Evolutionary conservation across 2,888 invertebrate species (phyloP), one percentile per base, ranked within the genome.

Genomic region (Acheta domesticus): DNA sequence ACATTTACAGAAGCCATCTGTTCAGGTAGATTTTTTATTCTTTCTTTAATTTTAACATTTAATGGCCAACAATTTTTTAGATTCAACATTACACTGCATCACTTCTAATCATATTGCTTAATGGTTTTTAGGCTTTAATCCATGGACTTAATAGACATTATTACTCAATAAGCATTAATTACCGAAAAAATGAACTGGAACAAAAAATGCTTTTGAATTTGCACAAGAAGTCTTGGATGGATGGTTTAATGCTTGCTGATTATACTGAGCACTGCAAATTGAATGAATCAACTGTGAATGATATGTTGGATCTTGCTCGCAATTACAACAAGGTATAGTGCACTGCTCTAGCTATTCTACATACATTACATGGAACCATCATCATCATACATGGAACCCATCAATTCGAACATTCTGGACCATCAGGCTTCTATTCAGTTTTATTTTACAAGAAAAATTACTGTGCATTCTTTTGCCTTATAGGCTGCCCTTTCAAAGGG

Each of bases 151-250:
- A 99, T 87, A 93, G 99, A 82, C 99, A 99, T 88, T 99, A 99
- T 86, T 99, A 99, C 88, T 99, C 99, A 75, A 99, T 99, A 86
- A 98, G 98, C 87, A 99, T 99, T 87, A 99, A 99, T 88, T 99
- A 99, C 88, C 92, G 98, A 83, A 99, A 99, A 89, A 99, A 99
- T 88, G 98, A 99, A 87, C 88, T 99, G 82, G 99, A 99, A 87
- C 99, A 99, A 87, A 99, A 99, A 89, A 99, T 99, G 99, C 89
- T 99, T 81, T 88, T 99, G 81, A 99, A 99, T 89, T 89, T 99
- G 83, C 98, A 99, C 88, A 99, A 99, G 89, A 98, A 98, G 87
- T 97, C 98, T 0, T 98, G 98, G 98, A 97, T 97, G 94, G 98
- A 98, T 86, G 97, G 98, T 21, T 91, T 98, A 5, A 95, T 94